Evolutionary conservation across 2,113 vertebrate genomes (phyloP).

Genomic region (Thinocorus orbignyianus): DNA sequence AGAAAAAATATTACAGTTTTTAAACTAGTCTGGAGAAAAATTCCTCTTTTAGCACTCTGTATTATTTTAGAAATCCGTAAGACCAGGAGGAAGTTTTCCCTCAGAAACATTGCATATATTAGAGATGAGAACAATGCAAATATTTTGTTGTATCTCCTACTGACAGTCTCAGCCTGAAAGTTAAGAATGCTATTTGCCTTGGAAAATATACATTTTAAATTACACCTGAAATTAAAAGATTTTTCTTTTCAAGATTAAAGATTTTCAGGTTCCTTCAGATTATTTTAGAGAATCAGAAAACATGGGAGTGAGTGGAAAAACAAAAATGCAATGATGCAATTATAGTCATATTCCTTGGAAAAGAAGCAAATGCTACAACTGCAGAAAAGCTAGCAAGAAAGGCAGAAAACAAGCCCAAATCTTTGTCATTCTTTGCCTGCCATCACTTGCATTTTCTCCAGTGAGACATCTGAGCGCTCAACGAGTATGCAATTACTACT

Average conservation of each 20-base stretch:
- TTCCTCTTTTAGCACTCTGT: neutral
- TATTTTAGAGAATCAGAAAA: neutral
- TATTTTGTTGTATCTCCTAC: neutral
- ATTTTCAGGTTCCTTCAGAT: neutral
- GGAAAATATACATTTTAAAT: neutral
- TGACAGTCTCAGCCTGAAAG: neutral
- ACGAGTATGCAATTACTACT: neutral
- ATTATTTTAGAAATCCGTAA: neutral
- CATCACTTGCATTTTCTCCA: neutral
- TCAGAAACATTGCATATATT: neutral
- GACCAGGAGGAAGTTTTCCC: neutral
- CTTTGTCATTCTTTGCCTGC: neutral
- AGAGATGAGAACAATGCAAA: neutral
- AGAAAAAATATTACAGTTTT: conserved; percentile 25
- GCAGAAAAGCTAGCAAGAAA: neutral
- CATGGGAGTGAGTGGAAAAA: neutral
- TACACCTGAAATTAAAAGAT: neutral
- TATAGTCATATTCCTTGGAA: neutral
- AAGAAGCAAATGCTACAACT: neutral
- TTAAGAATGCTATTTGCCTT: neutral
- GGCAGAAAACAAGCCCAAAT: neutral
- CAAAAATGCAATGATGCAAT: neutral
- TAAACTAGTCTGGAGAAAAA: neutral
- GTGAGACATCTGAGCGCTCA: neutral
- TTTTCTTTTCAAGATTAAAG: neutral